Evolutionary conservation across 2,888 invertebrate genomes (phyloP).

Genomic region (Phyllotreta striolata): DNA sequence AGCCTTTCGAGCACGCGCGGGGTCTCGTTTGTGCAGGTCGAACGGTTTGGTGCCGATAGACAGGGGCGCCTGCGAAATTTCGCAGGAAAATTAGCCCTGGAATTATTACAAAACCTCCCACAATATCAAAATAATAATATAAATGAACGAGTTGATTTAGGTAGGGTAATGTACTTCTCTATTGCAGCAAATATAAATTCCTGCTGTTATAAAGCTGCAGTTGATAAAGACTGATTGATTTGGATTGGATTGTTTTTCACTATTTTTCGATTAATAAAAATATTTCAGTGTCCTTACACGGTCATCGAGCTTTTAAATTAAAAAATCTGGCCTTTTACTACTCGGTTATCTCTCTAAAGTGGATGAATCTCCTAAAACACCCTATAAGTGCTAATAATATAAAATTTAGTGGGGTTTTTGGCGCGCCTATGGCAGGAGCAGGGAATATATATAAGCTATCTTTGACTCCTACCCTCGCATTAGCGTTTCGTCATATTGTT

Average conservation of each 20-base stretch:
- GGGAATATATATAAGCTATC: conserved; percentile 7
- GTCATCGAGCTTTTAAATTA: too few species aligned
- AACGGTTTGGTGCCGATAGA: conserved; percentile 15
- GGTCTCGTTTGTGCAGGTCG: conserved; percentile 39
- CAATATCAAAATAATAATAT: not conserved
- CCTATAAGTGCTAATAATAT: not conserved
- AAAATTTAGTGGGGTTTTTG: not conserved
- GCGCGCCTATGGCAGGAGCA: conserved; percentile 12
- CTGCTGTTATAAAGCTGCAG: conserved; percentile 8
- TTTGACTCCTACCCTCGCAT: conserved; percentile 35
- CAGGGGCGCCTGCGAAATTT: conserved; percentile 29
- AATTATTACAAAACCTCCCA: not conserved
- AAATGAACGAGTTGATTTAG: too few species aligned
- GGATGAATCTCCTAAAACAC: too few species aligned
- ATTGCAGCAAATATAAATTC: not conserved
- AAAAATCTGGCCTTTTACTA: too few species aligned
- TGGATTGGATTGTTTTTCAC: too few species aligned
- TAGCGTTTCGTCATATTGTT: conserved; percentile 51
- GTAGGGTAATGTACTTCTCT: not conserved
- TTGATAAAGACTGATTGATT: too few species aligned
- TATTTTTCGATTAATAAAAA: too few species aligned
- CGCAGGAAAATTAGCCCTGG: not conserved
- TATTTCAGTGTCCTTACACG: too few species aligned
- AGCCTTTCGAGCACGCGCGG: conserved; percentile 46
- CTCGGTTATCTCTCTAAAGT: too few species aligned